Base-by-base conservation (phyloP, 2,888 invertebrate genomes). In the Macrosoma leucophasiata region DNA sequence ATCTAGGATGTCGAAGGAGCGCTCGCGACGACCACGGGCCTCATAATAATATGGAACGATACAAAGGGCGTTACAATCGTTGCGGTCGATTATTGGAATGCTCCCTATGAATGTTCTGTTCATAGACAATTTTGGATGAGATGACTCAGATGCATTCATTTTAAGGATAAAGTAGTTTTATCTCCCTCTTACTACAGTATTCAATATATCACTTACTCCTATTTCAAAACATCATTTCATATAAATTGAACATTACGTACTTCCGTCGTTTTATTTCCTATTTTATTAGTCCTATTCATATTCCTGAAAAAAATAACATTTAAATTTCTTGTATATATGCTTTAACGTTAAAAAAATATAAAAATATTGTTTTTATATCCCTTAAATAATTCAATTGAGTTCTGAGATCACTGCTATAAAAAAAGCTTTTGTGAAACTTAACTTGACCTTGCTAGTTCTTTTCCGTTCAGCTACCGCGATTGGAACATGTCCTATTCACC, bases 401-500 rank as follows among this genome's bases (percentile, higher is more conserved):
- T 45, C 39, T 13, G n/a, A 9, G 32, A 23, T 34, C 41, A 33
- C n/a, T n/a, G 33, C 35, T 39, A 46, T 56, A 59, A 60, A 64
- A 74, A 74, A 76, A 75, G 72, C 72, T 63, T 65, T 55, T 65
- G 52, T 57, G 67, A 75, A 62, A 75, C 86, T 84, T 79, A 87
- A 79, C 79, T 84, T 84, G 84, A 84, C 84, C 84, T 84, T 82
- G 77, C 66, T 70, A 79, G 82, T 81, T 84, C 85, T 88, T 91
- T 91, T 90, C 89, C 89, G 89, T 89, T 88, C 87, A 87, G 87
- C 89, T 85, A 88, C 88, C 87, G 88, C 87, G 88, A 89, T 89
- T 89, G 87, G 88, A 92, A 90, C 90, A 92, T 92, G 92, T 92
- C 92, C 85, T 90, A 88, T 89, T 87, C 89, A 77, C 85, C 88